Percentiles rank a stretch among this genome's conserved stretches.
Evolutionary conservation across 1,140 invertebrate species (phyloP).

Genomic region (Eriocheir sinensis): DNA sequence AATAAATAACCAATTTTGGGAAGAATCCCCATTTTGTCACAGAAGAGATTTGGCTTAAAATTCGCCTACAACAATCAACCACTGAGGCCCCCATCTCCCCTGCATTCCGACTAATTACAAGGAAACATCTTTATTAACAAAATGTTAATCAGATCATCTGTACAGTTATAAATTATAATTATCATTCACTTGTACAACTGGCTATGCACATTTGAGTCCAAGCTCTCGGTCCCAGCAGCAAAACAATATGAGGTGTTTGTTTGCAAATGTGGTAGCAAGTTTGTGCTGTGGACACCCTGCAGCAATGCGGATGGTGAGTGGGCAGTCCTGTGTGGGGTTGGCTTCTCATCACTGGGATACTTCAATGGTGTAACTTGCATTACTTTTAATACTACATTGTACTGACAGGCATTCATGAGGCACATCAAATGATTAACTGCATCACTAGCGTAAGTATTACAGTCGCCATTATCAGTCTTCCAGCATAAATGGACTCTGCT

Average conservation of each 20-base stretch:
- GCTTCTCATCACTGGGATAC: constrained; percentile 65
- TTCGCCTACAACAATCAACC: constrained; percentile 60
- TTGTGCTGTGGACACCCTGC: constrained; percentile 76
- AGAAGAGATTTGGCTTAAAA: constrained; percentile 73
- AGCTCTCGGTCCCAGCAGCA: constrained; percentile 75
- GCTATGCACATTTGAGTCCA: constrained; percentile 66
- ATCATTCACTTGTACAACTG: constrained; percentile 78
- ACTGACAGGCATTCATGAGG: constrained; percentile 75
- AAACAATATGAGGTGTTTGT: constrained; percentile 55
- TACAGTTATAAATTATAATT: constrained; percentile 77
- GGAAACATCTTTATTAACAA: constrained; percentile 74
- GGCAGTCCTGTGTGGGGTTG: constrained; percentile 51
- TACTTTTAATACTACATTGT: constrained; percentile 76
- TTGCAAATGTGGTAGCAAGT: constrained; percentile 73
- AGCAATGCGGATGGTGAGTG: constrained; percentile 64
- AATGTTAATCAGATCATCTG: constrained; percentile 76
- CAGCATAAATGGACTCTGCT: constrained; percentile 40
- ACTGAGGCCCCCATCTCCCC: constrained; percentile 71
- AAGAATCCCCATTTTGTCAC: constrained; percentile 52
- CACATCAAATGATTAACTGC: constrained; percentile 73
- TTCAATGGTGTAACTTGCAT: constrained; percentile 68
- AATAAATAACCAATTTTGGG: constrained; percentile 74
- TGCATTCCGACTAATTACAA: constrained; percentile 72
- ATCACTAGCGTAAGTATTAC: constrained; percentile 68
- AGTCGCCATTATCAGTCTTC: constrained; percentile 61